Evolutionary conservation across 1,140 invertebrate species (phyloP).

Genomic region (Apis mellifera): Amel_HAv3.1 CM009940.2:9113501-9114000

Average conservation of each 20-base stretch:
- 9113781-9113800: neutral
- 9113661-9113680: no score
- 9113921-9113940: neutral
- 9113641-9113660: no score
- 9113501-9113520: constrained; percentile 11
- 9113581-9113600: constrained; percentile 12
- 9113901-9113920: neutral
- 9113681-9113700: no score
- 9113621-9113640: no score
- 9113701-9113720: neutral
- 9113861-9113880: constrained; percentile 65
- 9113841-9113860: constrained; percentile 68
- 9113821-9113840: constrained; percentile 38
- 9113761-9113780: neutral
- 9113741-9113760: neutral
- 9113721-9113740: neutral
- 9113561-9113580: neutral
- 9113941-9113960: constrained; percentile 42
- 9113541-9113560: neutral
- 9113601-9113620: no score
- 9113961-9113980: constrained; percentile 49
- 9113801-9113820: constrained; percentile 29
- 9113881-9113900: constrained; percentile 44
- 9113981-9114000: neutral
- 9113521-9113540: constrained; percentile 44